Conservation (phyloP, 2,113 vertebrate genomes). For the Burhinus bistriatus region DNA sequence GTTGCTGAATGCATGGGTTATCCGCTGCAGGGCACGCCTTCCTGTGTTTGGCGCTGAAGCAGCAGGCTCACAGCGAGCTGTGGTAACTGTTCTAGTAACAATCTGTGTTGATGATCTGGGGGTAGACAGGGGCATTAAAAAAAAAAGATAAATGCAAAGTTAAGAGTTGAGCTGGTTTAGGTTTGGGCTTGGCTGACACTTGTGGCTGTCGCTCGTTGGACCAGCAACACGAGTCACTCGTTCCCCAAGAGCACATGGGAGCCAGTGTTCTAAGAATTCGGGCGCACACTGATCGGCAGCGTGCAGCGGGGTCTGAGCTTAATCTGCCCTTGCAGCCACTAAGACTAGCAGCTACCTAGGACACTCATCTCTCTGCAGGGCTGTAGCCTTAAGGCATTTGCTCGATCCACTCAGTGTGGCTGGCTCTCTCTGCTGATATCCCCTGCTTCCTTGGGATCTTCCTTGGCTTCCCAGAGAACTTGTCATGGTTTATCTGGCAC, state of each 20-base stretch:
- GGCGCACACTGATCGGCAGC: rapidly evolving
- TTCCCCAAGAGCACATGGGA: not conserved
- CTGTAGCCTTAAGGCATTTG: not conserved
- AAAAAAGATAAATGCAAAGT: not conserved
- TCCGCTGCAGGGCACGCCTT: not conserved
- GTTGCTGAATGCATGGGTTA: rapidly evolving
- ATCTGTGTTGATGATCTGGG: not conserved
- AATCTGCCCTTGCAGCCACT: not conserved
- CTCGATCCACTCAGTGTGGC: rapidly evolving
- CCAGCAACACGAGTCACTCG: not conserved
- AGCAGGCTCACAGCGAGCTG: not conserved
- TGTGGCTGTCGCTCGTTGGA: conserved; percentile 1
- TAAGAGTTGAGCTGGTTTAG: not conserved
- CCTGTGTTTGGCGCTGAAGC: rapidly evolving
- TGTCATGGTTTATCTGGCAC: not conserved
- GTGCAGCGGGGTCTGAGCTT: not conserved
- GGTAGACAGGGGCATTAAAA: not conserved
- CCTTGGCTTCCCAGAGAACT: not conserved
- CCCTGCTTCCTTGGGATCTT: not conserved
- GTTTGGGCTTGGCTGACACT: not conserved
- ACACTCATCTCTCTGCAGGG: rapidly evolving
- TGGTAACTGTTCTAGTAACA: not conserved
- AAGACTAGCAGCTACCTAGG: not conserved
- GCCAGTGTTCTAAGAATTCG: not conserved
- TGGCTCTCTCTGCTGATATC: not conserved